A percentile compares a stretch with the other conserved stretches of the same genome.
Conservation (phyloP, 2,797 vertebrate species). For the Pseudopleuronectes americanus region DNA sequence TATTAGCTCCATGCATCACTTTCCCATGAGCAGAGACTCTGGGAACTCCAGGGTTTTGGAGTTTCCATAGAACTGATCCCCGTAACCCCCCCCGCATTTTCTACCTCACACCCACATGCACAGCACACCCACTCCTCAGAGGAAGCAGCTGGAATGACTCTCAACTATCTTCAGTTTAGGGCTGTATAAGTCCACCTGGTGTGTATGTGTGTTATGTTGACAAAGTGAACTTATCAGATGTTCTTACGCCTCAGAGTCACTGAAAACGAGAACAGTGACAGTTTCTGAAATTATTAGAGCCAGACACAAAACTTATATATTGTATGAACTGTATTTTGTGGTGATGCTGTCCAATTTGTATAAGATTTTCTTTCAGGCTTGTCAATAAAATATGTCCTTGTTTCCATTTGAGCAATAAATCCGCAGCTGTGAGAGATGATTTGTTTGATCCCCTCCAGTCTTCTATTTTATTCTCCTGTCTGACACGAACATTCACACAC, state of each 20-base stretch:
- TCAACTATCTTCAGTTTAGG: no score
- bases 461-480: conserved; percentile 13
- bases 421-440: conserved; percentile 34
- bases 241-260: conserved; percentile 1
- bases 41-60: no score
- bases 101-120: no score
- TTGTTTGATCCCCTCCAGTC: conserved; percentile 24
- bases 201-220: neutral
- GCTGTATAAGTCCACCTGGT: no score
- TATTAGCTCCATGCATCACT: no score
- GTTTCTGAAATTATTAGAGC: conserved; percentile 5
- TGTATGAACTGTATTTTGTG: neutral
- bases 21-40: no score
- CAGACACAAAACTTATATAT: neutral
- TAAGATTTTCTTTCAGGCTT: neutral
- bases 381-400: conserved; percentile 19
- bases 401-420: conserved; percentile 23
- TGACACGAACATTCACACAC: neutral
- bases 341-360: conserved; percentile 19
- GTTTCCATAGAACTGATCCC: no score
- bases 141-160: no score
- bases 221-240: neutral
- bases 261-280: conserved; percentile 1
- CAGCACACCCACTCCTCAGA: no score
- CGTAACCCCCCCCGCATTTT: no score